phyloP scores from a whole-genome alignment of 2,113 vertebrate species.

The Plotosus lineatus region DNA sequence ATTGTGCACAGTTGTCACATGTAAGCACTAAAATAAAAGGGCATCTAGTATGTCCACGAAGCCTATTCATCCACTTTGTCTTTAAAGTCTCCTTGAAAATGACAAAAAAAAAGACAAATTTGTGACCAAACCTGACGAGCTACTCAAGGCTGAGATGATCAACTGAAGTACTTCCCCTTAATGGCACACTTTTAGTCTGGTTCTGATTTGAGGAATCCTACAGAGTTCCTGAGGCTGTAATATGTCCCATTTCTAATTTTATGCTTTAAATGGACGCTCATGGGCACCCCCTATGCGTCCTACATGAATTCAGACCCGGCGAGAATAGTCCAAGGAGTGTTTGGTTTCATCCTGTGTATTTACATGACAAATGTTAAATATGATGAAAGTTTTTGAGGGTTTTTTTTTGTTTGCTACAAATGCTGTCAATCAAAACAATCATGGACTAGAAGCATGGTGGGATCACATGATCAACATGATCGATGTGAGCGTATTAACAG shows the following conservation, averaged over 20 bases:
- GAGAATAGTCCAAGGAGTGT: neutral
- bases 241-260: neutral
- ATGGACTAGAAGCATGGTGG: neutral
- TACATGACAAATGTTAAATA: neutral
- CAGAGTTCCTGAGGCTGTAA: conserved; percentile 16
- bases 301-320: neutral
- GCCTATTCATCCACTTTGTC: neutral
- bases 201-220: neutral
- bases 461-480: neutral
- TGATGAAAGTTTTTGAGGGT: too few relatives aligned
- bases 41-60: neutral
- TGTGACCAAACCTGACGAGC: neutral
- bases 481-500: neutral
- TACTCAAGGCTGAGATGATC: neutral
- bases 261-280: neutral
- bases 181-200: neutral
- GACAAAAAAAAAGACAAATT: neutral
- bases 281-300: neutral
- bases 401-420: too few relatives aligned
- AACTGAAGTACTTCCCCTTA: neutral
- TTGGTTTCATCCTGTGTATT: neutral
- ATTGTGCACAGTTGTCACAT: neutral
- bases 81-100: conserved; percentile 1
- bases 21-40: neutral
- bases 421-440: neutral